phyloP scores from a whole-genome alignment of 2,888 invertebrate species.

The Marronus borbonicus region DNA sequence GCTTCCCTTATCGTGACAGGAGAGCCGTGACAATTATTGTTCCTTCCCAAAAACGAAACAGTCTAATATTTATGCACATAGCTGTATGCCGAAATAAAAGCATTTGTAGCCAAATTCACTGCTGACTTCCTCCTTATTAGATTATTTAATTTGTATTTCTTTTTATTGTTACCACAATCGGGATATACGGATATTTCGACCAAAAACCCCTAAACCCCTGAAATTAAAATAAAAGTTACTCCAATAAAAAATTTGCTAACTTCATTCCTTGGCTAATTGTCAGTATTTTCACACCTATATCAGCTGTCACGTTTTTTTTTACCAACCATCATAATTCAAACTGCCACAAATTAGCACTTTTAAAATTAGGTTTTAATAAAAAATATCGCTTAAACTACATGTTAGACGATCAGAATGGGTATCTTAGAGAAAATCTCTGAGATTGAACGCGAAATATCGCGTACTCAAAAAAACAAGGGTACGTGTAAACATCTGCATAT shows the following conservation, averaged over 20 bases:
- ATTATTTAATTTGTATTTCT: no score
- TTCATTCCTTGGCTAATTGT: background rate
- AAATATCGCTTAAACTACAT: background rate
- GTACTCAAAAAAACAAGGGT: constrained; percentile 99
- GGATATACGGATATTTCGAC: no score
- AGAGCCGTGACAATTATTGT: no score
- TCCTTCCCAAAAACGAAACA: no score
- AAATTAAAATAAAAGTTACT: no score
- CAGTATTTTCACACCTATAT: background rate
- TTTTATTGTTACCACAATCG: no score
- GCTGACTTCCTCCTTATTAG: no score
- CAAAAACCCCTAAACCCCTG: no score
- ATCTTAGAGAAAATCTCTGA: constrained; percentile 99
- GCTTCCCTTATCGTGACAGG: no score
- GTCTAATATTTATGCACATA: no score
- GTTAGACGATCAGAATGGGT: constrained; percentile 80
- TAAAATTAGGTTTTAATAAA: constrained; percentile 1
- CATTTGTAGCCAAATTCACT: no score
- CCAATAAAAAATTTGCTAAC: background rate
- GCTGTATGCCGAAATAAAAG: no score
- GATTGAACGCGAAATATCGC: constrained; percentile 97
- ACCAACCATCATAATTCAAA: constrained; percentile 16
- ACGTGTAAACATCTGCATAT: constrained; percentile 47
- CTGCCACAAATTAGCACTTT: background rate
- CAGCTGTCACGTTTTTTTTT: constrained; percentile 46